Evolutionary conservation across 2,888 invertebrate species (phyloP).

Genomic region (Nycteola revayana): DNA sequence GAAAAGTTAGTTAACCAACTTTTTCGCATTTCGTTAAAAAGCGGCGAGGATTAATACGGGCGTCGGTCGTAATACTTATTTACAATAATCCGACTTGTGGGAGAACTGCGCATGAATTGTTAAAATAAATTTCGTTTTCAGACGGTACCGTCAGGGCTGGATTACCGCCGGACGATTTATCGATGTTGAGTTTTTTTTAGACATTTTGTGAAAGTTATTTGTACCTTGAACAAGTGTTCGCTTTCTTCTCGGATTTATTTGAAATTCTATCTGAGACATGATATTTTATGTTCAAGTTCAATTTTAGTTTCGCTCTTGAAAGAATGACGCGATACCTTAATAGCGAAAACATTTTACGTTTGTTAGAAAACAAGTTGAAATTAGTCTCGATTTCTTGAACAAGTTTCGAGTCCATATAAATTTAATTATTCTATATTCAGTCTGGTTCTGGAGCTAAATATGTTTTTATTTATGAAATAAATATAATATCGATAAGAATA

Average conservation of each 20-base stretch:
- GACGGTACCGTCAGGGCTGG: slow-evolving; percentile 49
- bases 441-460: too few relatives aligned
- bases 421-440: too few relatives aligned
- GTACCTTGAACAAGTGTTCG: slow-evolving; percentile 11
- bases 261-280: not conserved
- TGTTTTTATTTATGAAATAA: not conserved
- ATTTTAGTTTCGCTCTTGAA: too few relatives aligned
- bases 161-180: slow-evolving; percentile 20
- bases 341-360: too few relatives aligned
- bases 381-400: too few relatives aligned
- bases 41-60: slow-evolving; percentile 70
- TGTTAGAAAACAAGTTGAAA: too few relatives aligned
- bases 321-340: too few relatives aligned
- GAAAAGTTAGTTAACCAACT: slow-evolving; percentile 68
- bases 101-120: slow-evolving; percentile 62
- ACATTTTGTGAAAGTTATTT: slow-evolving; percentile 10
- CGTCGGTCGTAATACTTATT: slow-evolving; percentile 75
- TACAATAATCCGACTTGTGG: slow-evolving; percentile 79
- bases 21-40: slow-evolving; percentile 76
- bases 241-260: slow-evolving; percentile 8
- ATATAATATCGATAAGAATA: slow-evolving; percentile 10
- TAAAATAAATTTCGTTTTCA: slow-evolving; percentile 70
- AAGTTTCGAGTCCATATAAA: too few relatives aligned
- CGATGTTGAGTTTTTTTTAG: slow-evolving; percentile 25
- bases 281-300: too few relatives aligned